Base-by-base conservation (phyloP, 2,888 invertebrate genomes). In the Ecliptopera silaceata region DNA sequence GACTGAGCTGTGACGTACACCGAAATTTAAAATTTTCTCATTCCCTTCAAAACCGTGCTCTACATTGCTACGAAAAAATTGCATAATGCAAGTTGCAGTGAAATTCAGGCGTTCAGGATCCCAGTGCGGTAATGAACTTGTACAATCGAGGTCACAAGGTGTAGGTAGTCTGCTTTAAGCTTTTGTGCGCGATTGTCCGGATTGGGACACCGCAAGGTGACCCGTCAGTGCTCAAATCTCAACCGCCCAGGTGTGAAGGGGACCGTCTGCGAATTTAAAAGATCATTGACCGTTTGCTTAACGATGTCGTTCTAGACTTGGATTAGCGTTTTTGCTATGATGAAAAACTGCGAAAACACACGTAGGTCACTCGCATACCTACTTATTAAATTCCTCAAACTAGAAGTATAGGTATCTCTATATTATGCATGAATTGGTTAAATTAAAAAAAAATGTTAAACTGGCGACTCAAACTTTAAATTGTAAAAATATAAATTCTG, bases 181-280 rank as follows among this genome's bases (percentile, higher is more conserved):
- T 42, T 53, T 53, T 56, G 62, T 58, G 38, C 34, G 36, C 49
- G 46, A 56, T 54, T 43, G 65, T 65, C 53, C 66, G 66, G 65
- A 64, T 61, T 66, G 69, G 57, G 64, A 58, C 61, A 60, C 52
- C 47, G 32, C 68, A 74, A 74, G 77, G 75, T 75, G 73, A 75
- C 75, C 75, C 38, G 34, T 18, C 39, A 31, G 66, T 48, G 65
- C 63, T 55, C 61, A 64, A 56, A 61, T 65, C 66, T 64, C 64
- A 66, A 60, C 41, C 63, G 66, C 59, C 69, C 65, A 68, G 60
- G 65, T 73, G 74, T 74, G 75, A 77, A 79, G 79, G 78, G 70
- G 73, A 74, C 68, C 59, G 66, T 56, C 51, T 62, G 51, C 47
- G 60, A 57, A 66, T 51, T 58, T 47, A 56, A 61, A 52, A 59